These are phyloP conservation scores for Drosophila tanythrix DNA, from an alignment of 2,888 invertebrate genomes.

Conservation along the genomic window DNA sequence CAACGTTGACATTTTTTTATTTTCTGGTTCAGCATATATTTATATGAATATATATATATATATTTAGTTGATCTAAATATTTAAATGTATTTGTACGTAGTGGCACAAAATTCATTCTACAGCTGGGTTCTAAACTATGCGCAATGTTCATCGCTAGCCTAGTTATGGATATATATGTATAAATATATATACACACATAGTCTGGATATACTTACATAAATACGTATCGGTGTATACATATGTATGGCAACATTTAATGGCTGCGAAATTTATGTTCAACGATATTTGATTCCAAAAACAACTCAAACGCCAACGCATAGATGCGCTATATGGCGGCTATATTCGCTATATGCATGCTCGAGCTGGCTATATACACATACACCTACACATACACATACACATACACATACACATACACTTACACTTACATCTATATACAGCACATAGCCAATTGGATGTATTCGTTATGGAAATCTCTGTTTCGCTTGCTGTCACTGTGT, in stretches of 20 bases:
- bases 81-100: slow-evolving; percentile 24
- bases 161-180: slow-evolving; percentile 28
- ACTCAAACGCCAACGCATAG: slow-evolving; percentile 69
- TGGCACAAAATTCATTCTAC: slow-evolving; percentile 28
- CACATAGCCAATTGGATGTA: slow-evolving; percentile 62
- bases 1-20: slow-evolving; percentile 13
- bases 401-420: not conserved
- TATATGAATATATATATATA: not conserved
- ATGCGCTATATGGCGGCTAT: slow-evolving; percentile 46
- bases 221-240: slow-evolving; percentile 12
- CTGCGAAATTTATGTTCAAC: slow-evolving; percentile 77
- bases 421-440: not conserved
- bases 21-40: slow-evolving; percentile 6
- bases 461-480: slow-evolving; percentile 61
- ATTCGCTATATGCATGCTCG: slow-evolving; percentile 35
- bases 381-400: not conserved
- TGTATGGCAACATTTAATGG: slow-evolving; percentile 62
- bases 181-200: not conserved
- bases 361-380: slow-evolving; percentile 6
- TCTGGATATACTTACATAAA: slow-evolving; percentile 13
- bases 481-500: slow-evolving; percentile 9
- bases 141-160: slow-evolving; percentile 26
- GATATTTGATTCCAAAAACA: slow-evolving; percentile 78
- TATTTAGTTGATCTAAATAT: slow-evolving; percentile 41
- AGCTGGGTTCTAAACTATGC: slow-evolving; percentile 25